Evolutionary conservation across 2,113 vertebrate species (phyloP).

Genomic region (Macroglossus sobrinus): DNA sequence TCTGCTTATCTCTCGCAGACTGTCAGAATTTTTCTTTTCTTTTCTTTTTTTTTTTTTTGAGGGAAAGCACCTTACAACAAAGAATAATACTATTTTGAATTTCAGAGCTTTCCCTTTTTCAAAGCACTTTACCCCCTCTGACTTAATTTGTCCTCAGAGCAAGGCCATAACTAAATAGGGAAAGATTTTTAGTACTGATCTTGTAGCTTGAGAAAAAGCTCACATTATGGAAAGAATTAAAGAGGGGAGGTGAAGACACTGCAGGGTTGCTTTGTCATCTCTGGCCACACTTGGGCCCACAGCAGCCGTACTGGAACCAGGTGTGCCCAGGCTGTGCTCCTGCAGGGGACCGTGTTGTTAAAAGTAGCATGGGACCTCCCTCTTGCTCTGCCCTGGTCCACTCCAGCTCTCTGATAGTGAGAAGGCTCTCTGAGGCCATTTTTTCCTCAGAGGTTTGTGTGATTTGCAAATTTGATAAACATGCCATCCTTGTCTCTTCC

Average conservation of each 20-base stretch:
- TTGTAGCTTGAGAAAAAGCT: background rate
- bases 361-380: background rate
- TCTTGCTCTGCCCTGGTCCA: fast-evolving
- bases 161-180: background rate
- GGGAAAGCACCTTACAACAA: slow-evolving; percentile 75
- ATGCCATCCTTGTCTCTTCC: background rate
- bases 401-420: background rate
- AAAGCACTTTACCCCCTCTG: slow-evolving; percentile 25
- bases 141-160: slow-evolving; percentile 33
- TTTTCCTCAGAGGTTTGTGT: background rate
- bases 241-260: background rate
- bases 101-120: slow-evolving; percentile 75
- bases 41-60: slow-evolving; percentile 45
- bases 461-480: background rate
- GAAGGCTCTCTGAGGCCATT: background rate
- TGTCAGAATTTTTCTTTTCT: slow-evolving; percentile 46
- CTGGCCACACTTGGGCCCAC: background rate
- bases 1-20: slow-evolving; percentile 60
- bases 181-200: background rate
- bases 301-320: background rate
- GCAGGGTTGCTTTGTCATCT: background rate
- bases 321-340: fast-evolving
- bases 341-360: background rate
- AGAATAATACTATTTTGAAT: slow-evolving; percentile 74
- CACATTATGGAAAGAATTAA: background rate